phyloP scores from a whole-genome alignment of 2,888 invertebrate species.

The Brassicogethes aeneus region DNA sequence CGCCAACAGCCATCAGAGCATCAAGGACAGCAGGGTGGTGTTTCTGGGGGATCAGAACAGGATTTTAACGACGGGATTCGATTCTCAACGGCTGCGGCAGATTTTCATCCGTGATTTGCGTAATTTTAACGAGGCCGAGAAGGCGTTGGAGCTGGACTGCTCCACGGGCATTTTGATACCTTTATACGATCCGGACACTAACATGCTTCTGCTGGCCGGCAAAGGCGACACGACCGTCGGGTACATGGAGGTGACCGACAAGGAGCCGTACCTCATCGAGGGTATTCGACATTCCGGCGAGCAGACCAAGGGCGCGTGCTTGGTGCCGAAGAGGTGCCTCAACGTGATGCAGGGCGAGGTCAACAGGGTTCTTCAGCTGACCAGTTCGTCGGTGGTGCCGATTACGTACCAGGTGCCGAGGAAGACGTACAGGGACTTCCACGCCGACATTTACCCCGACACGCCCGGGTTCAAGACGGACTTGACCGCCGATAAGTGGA shows the following conservation, averaged over 20 bases:
- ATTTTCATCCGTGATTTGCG: conserved; percentile 82
- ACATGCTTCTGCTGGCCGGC: conserved; percentile 90
- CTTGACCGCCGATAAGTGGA: conserved; percentile 74
- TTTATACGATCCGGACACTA: conserved; percentile 85
- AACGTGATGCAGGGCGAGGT: conserved; percentile 98
- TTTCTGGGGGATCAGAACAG: conserved; percentile 82
- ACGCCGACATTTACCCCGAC: conserved; percentile 89
- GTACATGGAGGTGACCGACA: conserved; percentile 83
- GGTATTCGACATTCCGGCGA: conserved; percentile 85
- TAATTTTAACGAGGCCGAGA: conserved; percentile 67
- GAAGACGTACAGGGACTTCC: conserved; percentile 63
- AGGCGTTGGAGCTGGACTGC: conserved; percentile 72
- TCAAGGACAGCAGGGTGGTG: conserved; percentile 83
- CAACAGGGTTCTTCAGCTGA: conserved; percentile 79
- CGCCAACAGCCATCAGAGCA: conserved; percentile 77
- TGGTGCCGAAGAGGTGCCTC: conserved; percentile 85
- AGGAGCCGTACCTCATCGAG: conserved; percentile 83
- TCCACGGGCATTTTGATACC: conserved; percentile 90
- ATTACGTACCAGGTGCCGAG: conserved; percentile 74
- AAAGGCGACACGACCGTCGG: conserved; percentile 90
- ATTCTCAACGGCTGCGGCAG: conserved; percentile 76
- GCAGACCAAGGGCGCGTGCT: conserved; percentile 88
- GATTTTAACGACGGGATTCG: conserved; percentile 85
- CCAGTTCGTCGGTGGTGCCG: conserved; percentile 79
- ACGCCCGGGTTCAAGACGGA: conserved; percentile 75